These are phyloP conservation scores for Gadus macrocephalus DNA, from an alignment of 2,113 vertebrate species.

Conservation along the genomic window DNA sequence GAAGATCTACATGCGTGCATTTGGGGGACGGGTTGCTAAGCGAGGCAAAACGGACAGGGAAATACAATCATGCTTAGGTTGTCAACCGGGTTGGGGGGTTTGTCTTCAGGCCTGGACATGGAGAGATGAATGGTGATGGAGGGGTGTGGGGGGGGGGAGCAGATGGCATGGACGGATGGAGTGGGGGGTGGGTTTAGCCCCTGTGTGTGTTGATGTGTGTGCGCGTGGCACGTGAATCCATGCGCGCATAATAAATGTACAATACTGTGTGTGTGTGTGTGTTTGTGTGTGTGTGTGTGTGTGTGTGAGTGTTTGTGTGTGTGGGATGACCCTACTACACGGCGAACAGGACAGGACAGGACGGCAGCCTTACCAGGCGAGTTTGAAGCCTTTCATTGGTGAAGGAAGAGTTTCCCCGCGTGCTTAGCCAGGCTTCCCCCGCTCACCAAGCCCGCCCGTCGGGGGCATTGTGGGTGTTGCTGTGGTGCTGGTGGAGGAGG, in stretches of 20 bases:
- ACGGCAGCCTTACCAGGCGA: slow-evolving; percentile 79
- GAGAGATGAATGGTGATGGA: not conserved
- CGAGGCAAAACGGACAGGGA: no score
- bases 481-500: slow-evolving; percentile 17
- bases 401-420: slow-evolving; percentile 69
- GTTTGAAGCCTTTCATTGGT: slow-evolving; percentile 91
- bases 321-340: not conserved
- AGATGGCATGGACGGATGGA: no score
- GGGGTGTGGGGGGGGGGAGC: not conserved
- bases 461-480: slow-evolving; percentile 68
- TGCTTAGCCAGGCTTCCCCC: slow-evolving; percentile 71
- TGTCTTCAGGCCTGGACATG: no score
- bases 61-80: no score
- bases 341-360: not conserved
- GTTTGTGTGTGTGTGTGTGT: not conserved
- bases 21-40: no score
- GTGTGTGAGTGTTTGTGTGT: not conserved
- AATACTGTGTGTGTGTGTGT: not conserved
- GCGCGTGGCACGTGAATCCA: not conserved
- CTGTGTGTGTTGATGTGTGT: not conserved
- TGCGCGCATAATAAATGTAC: not conserved
- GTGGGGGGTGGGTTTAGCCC: no score
- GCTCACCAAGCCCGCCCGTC: slow-evolving; percentile 59
- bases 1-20: no score
- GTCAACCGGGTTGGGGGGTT: no score